These are phyloP conservation scores for Carpatolechia fugitivella DNA, from an alignment of 2,888 invertebrate species.

Conservation along the genomic window DNA sequence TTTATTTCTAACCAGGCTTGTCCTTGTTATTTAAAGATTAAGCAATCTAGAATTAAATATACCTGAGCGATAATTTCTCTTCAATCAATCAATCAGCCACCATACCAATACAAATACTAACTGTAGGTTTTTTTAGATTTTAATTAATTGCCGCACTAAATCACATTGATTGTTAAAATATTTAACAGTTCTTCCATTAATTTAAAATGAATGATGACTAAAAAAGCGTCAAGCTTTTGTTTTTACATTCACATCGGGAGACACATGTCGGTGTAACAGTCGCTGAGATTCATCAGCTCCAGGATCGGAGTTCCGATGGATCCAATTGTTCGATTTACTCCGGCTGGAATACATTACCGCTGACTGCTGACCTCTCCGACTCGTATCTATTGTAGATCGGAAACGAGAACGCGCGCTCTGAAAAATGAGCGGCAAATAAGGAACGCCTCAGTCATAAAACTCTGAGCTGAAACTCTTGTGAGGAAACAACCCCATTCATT, in stretches of 20 bases:
- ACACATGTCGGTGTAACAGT: constrained; percentile 39
- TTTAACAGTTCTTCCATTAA: too few relatives aligned
- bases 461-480: not conserved
- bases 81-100: too few relatives aligned
- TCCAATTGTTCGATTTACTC: constrained; percentile 46
- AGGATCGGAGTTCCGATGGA: constrained; percentile 42
- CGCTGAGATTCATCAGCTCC: constrained; percentile 36
- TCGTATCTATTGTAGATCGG: constrained; percentile 4
- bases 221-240: too few relatives aligned
- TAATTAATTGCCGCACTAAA: too few relatives aligned
- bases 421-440: not conserved
- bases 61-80: too few relatives aligned
- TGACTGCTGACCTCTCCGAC: constrained; percentile 37
- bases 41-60: too few relatives aligned
- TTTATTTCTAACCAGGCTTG: too few relatives aligned
- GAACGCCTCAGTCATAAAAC: not conserved
- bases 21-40: too few relatives aligned
- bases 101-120: too few relatives aligned
- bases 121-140: too few relatives aligned
- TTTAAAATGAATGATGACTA: too few relatives aligned
- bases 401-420: not conserved
- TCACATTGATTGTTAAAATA: too few relatives aligned
- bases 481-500: not conserved
- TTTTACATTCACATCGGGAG: not conserved
- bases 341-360: constrained; percentile 48